phyloP scores from a whole-genome alignment of 2,888 invertebrate genomes.

The Timema podura region DNA sequence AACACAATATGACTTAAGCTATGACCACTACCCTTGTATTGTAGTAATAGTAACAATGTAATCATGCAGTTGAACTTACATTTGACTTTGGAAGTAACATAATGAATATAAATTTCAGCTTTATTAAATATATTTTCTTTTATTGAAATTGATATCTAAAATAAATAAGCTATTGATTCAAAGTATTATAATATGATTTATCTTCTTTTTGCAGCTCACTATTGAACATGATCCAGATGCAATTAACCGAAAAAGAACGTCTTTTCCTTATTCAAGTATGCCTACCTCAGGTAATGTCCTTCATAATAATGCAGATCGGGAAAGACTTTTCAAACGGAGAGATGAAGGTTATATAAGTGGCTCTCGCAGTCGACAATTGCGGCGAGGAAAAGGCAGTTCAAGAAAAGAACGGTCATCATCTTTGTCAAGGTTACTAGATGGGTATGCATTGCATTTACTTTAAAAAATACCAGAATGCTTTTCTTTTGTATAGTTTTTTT shows the following conservation, averaged over 20 bases:
- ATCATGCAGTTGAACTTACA: neutral
- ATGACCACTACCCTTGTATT: too few species aligned
- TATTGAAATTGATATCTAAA: neutral
- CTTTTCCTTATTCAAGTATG: slow-evolving; percentile 43
- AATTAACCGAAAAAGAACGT: slow-evolving; percentile 51
- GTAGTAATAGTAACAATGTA: neutral
- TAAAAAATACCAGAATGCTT: too few species aligned
- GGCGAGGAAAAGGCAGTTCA: slow-evolving; percentile 44
- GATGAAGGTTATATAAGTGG: slow-evolving; percentile 58
- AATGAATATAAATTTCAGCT: neutral
- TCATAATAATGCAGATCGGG: slow-evolving; percentile 35
- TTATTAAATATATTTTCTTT: neutral
- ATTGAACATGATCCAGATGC: slow-evolving; percentile 86
- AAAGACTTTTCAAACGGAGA: slow-evolving; percentile 33
- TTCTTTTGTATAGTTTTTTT: too few species aligned
- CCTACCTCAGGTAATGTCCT: slow-evolving; percentile 41
- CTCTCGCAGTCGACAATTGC: slow-evolving; percentile 58
- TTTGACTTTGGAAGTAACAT: neutral
- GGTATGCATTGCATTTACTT: slow-evolving; percentile 54
- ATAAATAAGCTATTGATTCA: neutral
- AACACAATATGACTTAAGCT: too few species aligned
- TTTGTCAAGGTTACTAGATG: slow-evolving; percentile 77
- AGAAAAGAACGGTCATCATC: slow-evolving; percentile 77
- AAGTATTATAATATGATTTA: neutral
- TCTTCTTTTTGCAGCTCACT: slow-evolving; percentile 60